These are phyloP conservation scores for Scartelaos histophorus DNA, from an alignment of 2,113 vertebrate genomes.

Conservation along the genomic window DNA sequence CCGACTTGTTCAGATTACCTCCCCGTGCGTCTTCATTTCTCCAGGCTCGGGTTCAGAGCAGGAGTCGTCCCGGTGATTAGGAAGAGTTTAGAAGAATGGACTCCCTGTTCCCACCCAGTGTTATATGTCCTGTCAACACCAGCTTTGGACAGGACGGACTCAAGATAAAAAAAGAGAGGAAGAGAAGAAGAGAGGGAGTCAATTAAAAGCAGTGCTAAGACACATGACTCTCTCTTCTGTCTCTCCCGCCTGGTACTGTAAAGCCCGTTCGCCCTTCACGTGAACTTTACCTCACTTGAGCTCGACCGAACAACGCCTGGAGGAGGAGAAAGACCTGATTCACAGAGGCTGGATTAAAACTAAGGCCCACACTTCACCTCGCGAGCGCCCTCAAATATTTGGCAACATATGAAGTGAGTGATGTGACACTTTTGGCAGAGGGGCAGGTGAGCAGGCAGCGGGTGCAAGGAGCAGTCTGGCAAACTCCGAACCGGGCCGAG, in stretches of 20 bases:
- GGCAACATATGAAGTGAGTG: slow-evolving; percentile 56
- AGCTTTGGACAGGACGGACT: slow-evolving; percentile 92
- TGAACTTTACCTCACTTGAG: slow-evolving; percentile 94
- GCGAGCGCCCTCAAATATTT: slow-evolving; percentile 54
- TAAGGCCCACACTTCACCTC: slow-evolving; percentile 10
- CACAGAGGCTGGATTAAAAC: slow-evolving; percentile 60
- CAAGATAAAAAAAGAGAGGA: slow-evolving; percentile 85
- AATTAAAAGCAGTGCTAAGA: slow-evolving; percentile 65
- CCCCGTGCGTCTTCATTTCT: slow-evolving; percentile 48
- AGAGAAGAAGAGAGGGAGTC: slow-evolving; percentile 1
- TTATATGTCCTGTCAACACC: slow-evolving; percentile 93
- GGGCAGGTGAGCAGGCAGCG: slow-evolving; percentile 1
- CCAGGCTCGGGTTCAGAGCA: slow-evolving; percentile 60
- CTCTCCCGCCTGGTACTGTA: slow-evolving; percentile 63
- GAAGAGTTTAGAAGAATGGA: slow-evolving; percentile 87
- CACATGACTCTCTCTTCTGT: slow-evolving; percentile 83
- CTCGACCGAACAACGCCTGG: slow-evolving; percentile 43
- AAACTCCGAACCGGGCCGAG: slow-evolving; percentile 34
- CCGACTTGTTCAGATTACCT: slow-evolving; percentile 43
- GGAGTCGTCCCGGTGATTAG: slow-evolving; percentile 62
- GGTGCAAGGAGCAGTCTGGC: slow-evolving; percentile 19
- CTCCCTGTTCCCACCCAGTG: slow-evolving; percentile 89
- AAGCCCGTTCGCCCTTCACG: slow-evolving; percentile 91
- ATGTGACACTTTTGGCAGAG: slow-evolving; percentile 58
- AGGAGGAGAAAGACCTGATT: slow-evolving; percentile 52